Evolutionary conservation across 1,140 invertebrate species (phyloP).

Genomic region (Musca domestica): DNA sequence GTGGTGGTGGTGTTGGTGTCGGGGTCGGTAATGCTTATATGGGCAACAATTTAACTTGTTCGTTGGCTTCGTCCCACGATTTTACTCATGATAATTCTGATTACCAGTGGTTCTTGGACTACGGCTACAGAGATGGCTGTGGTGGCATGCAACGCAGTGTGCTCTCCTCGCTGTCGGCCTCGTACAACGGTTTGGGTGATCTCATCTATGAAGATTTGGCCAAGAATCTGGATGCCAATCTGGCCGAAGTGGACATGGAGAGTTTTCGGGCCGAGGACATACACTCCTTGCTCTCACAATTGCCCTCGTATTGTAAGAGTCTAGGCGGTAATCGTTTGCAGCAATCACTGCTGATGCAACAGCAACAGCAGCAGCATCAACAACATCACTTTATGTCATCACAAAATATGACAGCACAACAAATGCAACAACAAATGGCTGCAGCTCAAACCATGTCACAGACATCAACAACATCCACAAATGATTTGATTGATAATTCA

Average conservation of each 20-base stretch:
- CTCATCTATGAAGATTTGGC: constrained; percentile 79
- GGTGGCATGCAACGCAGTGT: constrained; percentile 75
- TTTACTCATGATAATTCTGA: constrained; percentile 86
- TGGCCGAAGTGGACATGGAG: constrained; percentile 93
- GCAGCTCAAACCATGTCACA: constrained; percentile 53
- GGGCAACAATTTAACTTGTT: constrained; percentile 49
- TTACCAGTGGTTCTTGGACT: constrained; percentile 86
- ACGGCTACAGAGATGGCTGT: constrained; percentile 78
- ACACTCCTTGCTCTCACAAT: constrained; percentile 75
- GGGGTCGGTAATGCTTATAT: constrained; percentile 27
- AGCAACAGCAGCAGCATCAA: constrained; percentile 54
- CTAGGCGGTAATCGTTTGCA: constrained; percentile 41
- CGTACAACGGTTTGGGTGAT: constrained; percentile 71
- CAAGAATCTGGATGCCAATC: constrained; percentile 84
- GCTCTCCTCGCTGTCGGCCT: constrained; percentile 74
- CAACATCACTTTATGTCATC: constrained; percentile 30
- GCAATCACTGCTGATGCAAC: constrained; percentile 43
- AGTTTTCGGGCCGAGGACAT: constrained; percentile 89
- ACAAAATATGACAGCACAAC: constrained; percentile 23
- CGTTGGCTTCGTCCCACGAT: constrained; percentile 58
- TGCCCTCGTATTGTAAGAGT: constrained; percentile 67
- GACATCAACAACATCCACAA: constrained; percentile 47
- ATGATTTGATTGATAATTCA: constrained; percentile 58
- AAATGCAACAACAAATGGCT: constrained; percentile 29
- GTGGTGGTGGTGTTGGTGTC: constrained; percentile 34